Evolutionary conservation across 2,888 invertebrate species (phyloP), one percentile per base, ranked within the genome.

Genomic region (Geophilus truncorum): DNA sequence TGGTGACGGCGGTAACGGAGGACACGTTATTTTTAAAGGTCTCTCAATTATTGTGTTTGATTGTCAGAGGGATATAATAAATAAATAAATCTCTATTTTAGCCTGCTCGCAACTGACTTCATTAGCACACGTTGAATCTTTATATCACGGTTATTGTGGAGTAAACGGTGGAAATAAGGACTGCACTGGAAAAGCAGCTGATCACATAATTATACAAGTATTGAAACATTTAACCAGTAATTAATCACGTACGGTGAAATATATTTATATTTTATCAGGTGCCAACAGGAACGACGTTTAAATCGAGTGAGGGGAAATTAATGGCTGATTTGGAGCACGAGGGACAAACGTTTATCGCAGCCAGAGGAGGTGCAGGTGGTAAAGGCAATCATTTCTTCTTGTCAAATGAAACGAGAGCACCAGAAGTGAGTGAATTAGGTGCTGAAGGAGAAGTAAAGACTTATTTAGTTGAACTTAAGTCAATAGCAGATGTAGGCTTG

Each of bases 1-100:
- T 0, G 98, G 98, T 0, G 96, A 98, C 87, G 99, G 98, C 0
- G 99, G 99, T 0, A 91, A 94, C 86, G 98, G 98, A 0, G 98
- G 95, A 0, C 98, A 98, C 88, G 93, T 98, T 0, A 90, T 98
- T 80, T 93, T 98, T 81, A 83, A 89, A 91, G 88, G 91, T 91
- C 5, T 12, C 7, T 18, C 18, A 45, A n/a, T 15, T 3, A 75
- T 75, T 18, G 21, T 34, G 2, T 10, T 77, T 21, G 7, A 18
- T 5, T n/a, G 5, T 18, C 51, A n/a, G n/a, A n/a, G 3, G 1
- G 7, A 77, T 23, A 32, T 30, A 32, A 12, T 77, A 7, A 2
- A n/a, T 12, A 34, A 12, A 18, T n/a, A 28, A 23, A 34, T 34
- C 40, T 80, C 77, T 45, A 84, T 85, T 15, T 83, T 89, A 91